phyloP scores from a whole-genome alignment of 2,797 vertebrate species.

The Pipistrellus nathusii region DNA sequence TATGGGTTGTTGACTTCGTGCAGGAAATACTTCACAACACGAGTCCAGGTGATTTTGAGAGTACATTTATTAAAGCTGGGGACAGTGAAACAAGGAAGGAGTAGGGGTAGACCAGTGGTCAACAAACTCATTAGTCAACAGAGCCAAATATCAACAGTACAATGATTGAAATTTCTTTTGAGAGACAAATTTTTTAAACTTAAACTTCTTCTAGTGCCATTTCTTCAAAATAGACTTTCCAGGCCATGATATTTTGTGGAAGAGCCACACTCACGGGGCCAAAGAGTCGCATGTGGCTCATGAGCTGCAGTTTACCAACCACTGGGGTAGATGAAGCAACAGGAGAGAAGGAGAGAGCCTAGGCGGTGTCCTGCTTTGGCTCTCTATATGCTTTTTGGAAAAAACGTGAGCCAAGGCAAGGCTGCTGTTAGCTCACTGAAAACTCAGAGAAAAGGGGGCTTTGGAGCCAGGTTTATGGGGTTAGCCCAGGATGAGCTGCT shows the following conservation, averaged over 20 bases:
- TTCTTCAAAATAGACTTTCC: too few species aligned
- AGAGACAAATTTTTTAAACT: too few species aligned
- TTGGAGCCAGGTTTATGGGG: background rate
- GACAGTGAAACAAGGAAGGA: background rate
- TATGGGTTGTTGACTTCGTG: background rate
- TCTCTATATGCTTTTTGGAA: background rate
- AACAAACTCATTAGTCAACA: too few species aligned
- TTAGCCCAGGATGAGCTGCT: background rate
- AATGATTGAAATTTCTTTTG: too few species aligned
- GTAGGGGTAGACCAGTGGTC: background rate
- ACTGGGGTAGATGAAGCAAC: background rate
- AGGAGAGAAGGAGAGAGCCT: background rate
- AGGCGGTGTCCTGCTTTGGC: background rate
- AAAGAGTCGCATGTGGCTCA: too few species aligned
- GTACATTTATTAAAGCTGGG: background rate
- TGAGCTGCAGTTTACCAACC: too few species aligned
- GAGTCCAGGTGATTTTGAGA: background rate
- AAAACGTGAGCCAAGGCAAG: background rate
- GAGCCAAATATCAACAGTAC: too few species aligned
- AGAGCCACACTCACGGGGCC: too few species aligned
- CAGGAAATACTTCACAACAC: background rate
- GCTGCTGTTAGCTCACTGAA: background rate
- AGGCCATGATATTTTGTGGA: too few species aligned
- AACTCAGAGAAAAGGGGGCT: background rate
- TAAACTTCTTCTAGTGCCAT: too few species aligned